Evolutionary conservation across 2,888 invertebrate species (phyloP), one percentile per base, ranked within the genome.

Genomic region (Melanostoma scalare): DNA sequence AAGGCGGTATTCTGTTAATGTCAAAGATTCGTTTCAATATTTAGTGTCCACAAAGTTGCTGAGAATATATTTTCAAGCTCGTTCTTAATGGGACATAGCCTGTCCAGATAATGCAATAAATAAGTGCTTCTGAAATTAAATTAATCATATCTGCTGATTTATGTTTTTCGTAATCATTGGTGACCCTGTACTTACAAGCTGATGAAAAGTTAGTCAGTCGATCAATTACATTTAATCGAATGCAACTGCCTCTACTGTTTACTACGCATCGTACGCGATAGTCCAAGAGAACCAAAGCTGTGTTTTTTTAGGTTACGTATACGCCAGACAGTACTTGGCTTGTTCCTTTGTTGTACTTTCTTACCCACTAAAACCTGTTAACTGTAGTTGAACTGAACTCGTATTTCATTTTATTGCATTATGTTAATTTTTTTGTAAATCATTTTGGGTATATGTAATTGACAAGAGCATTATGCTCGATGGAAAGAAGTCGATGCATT

Each of bases 361-460:
- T 76, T 80, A 65, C 56, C 75, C 69, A 80, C 53, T 71, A 56
- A 82, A 77, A 82, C 81, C 77, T 46, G 77, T 77, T 77, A 73
- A 53, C 77, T 33, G 67, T 73, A 55, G 56, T 77, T 67, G 33
- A 48, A n/a, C 60, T 76, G 63, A 48, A 58, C 63, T 58, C 33
- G 50, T 40, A 58, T 38, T 55, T 55, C 48, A 52, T 61, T 61
- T 68, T n/a, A 55, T 36, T 52, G 48, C n/a, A 31, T 46, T 68
- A 44, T 63, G 55, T 75, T 69, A 55, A 74, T 50, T 20, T 42
- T 46, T 67, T 67, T 10, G 5, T 44, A 33, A 10, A 10, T 44
- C 31, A 55, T 35, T 75, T 68, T n/a, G n/a, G n/a, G 38, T 53
- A 10, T 10, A 35, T 40, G 10, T 69, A 72, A 61, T 44, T 61